Evolutionary conservation across 2,113 vertebrate species (phyloP), one percentile per base, ranked within the genome.

Genomic region (Oostethus manadensis): DNA sequence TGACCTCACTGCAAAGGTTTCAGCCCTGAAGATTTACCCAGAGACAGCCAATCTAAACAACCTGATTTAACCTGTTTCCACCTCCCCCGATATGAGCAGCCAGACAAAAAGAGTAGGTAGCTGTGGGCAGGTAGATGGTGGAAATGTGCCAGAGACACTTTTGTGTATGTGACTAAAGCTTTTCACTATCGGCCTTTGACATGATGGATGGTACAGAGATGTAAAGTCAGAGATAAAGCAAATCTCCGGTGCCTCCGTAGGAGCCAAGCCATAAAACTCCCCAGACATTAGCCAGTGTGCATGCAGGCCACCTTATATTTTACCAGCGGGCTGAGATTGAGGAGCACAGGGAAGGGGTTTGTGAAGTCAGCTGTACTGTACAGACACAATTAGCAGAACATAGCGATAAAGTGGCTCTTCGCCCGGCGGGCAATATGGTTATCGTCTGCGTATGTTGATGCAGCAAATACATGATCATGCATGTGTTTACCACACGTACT

Each of bases 41-140:
- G 70, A 85, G 83, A 86, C 82, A 84, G 77, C 82, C 86, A 88
- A 89, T 87, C 84, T 87, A 87, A 90, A 90, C 87, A 89, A 80
- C 76, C 74, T 74, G 77, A 82, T 86, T 86, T 82, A 81, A 83
- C 85, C 76, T 81, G 48, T 82, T 75, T 76, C 64, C 56, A 33
- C 29, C 72, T 73, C 50, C 14, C 55, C 73, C 50, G n/a, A 38
- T 68, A 21, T 72, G 46, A 56, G 54, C 58, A 40, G 64, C 56
- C 46, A 62, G 50, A 40, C 40, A 70, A 8, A 29, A 48, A 18
- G 20, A 15, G 53, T 42, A 59, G 33, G 48, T 16, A 23, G 50
- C 56, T 60, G 54, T 48, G 54, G 60, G 71, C 61, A 66, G 50
- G 56, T 45, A 64, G 58, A 70, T 62, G 43, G 51, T 61, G 55